These are phyloP conservation scores for Eupithecia centaureata DNA, from an alignment of 2,888 invertebrate species.

Conservation along the genomic window DNA sequence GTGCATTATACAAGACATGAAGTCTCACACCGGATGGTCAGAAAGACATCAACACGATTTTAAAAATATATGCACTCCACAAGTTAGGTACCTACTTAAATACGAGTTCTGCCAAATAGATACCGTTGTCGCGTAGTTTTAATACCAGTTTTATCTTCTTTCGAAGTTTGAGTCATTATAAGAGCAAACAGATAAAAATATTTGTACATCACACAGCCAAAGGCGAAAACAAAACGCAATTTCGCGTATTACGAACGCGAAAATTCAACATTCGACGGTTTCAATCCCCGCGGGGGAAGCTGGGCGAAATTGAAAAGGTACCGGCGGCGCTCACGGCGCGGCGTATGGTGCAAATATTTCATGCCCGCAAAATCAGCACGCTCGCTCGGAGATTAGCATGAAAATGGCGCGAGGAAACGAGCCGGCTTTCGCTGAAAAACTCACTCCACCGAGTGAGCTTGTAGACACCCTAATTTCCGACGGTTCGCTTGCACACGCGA, in stretches of 20 bases:
- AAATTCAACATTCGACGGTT: slow-evolving; percentile 65
- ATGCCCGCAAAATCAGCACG: slow-evolving; percentile 70
- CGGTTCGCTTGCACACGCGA: slow-evolving; percentile 55
- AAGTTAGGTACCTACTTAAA: slow-evolving; percentile 63
- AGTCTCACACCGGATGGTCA: slow-evolving; percentile 46
- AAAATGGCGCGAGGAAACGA: slow-evolving; percentile 71
- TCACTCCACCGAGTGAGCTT: slow-evolving; percentile 36
- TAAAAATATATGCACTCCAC: slow-evolving; percentile 66
- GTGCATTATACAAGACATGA: slow-evolving; percentile 54
- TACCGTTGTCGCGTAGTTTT: slow-evolving; percentile 52
- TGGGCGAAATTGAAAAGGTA: slow-evolving; percentile 72
- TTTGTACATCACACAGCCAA: slow-evolving; percentile 48
- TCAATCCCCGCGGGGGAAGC: slow-evolving; percentile 57
- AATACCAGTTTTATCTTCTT: slow-evolving; percentile 55
- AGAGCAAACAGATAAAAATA: slow-evolving; percentile 42
- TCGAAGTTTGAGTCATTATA: slow-evolving; percentile 48
- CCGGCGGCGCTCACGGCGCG: slow-evolving; percentile 49
- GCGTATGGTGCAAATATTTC: slow-evolving; percentile 70
- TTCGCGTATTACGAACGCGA: slow-evolving; percentile 57
- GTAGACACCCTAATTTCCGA: slow-evolving; percentile 57
- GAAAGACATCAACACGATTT: slow-evolving; percentile 52
- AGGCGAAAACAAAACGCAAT: slow-evolving; percentile 55
- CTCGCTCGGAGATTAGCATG: slow-evolving; percentile 71
- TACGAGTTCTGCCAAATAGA: slow-evolving; percentile 62
- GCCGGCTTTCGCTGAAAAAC: slow-evolving; percentile 56